Evolutionary conservation across 1,140 invertebrate genomes (phyloP).

Genomic region (Harlomillsia oculata): DNA sequence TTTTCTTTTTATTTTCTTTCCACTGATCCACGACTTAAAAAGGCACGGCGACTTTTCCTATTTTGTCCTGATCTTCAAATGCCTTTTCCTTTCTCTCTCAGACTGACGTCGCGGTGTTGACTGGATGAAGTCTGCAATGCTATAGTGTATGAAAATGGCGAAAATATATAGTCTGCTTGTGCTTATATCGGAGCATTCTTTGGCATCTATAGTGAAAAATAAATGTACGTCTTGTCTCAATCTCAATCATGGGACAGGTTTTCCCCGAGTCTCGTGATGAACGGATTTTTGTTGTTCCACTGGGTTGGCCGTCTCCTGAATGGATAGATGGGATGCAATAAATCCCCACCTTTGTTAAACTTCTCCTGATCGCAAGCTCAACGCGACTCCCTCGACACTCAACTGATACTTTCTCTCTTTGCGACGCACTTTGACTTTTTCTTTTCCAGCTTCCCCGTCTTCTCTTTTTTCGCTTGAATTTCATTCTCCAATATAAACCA

Average conservation of each 20-base stretch:
- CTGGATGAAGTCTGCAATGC: no score
- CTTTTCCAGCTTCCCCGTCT: background rate
- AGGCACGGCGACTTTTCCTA: no score
- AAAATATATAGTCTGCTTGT: no score
- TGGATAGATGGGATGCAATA: conserved; percentile 30
- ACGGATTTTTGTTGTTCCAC: conserved; percentile 28
- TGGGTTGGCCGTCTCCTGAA: conserved; percentile 9
- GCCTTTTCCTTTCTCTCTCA: no score
- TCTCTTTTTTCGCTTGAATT: conserved; percentile 4
- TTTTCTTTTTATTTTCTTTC: no score
- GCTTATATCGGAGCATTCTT: background rate
- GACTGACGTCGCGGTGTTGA: no score
- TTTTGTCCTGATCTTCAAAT: no score
- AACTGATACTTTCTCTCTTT: conserved; percentile 4
- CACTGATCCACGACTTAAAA: no score
- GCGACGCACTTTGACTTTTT: background rate
- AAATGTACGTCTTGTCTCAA: conserved; percentile 22
- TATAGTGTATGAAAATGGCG: no score
- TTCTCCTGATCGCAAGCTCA: conserved; percentile 5
- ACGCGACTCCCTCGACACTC: background rate
- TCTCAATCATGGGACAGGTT: conserved; percentile 28
- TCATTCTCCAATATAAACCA: conserved; percentile 18
- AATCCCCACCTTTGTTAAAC: conserved; percentile 30
- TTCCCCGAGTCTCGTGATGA: conserved; percentile 22
- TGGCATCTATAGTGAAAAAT: conserved; percentile 9